These are phyloP conservation scores for Eremophila alpestris DNA, from an alignment of 2,797 vertebrate genomes.

Conservation along the genomic window DNA sequence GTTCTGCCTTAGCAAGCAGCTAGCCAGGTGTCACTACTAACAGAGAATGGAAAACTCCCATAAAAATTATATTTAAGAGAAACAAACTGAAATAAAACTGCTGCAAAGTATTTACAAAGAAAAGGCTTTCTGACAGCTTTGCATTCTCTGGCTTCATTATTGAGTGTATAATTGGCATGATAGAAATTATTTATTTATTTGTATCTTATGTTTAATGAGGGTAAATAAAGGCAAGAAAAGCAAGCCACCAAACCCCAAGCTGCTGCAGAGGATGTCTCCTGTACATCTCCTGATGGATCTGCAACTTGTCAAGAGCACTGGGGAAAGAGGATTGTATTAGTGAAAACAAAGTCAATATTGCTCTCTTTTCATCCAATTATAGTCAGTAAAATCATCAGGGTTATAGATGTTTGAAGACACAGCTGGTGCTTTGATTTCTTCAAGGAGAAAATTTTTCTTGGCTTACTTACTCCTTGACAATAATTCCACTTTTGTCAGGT, in stretches of 20 bases:
- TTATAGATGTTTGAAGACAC: background rate
- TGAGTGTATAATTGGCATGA: background rate
- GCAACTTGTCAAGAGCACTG: background rate
- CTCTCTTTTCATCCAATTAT: background rate
- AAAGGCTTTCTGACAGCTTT: background rate
- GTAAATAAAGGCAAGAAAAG: background rate
- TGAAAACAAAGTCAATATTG: background rate
- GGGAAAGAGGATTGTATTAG: background rate
- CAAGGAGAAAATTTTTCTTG: background rate
- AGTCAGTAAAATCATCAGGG: background rate
- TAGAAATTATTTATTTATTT: background rate
- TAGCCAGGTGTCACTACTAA: background rate
- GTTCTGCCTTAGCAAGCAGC: background rate
- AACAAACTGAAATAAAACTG: background rate
- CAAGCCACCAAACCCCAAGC: background rate
- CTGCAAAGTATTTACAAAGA: background rate
- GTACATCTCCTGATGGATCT: background rate
- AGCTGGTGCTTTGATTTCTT: background rate
- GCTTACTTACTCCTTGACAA: background rate
- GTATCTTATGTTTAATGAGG: background rate
- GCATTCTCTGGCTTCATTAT: background rate
- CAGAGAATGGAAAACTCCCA: background rate
- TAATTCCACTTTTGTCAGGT: background rate
- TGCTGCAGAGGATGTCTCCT: background rate
- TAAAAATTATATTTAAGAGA: background rate